Base-by-base conservation (phyloP, 2,113 vertebrate genomes). In the Saguinus midas region DNA sequence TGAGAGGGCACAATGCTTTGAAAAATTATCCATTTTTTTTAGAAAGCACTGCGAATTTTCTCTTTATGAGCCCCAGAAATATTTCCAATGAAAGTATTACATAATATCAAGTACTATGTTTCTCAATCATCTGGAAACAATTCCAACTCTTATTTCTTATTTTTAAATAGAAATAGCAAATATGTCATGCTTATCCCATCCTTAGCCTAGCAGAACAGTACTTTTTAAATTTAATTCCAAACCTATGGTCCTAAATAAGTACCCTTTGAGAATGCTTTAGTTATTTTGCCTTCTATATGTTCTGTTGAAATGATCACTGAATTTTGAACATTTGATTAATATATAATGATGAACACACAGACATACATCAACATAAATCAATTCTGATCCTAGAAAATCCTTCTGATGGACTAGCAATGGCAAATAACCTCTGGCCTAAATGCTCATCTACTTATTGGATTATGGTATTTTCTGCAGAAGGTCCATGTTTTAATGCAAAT, bases 151-250 rank as follows among this genome's bases (percentile, higher is more conserved):
- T 75, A 79, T 35, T 91, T 95, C 29, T 80, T 95, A 64, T 64
- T 90, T 97, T 97, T 35, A 91, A 93, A 84, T 72, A 96, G 48
- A 96, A 94, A 81, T 57, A 84, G 80, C 10, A 83, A 94, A 81
- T 86, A 55, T 70, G 48, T 40, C 85, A 55, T 20, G 32, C 21
- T 94, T 90, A 64, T 92, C 48, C 81, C 73, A 92, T 82, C 43
- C 18, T 11, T 79, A 93, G 55, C 43, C 91, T 93, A n/a, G 29
- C 29, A 29, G 23, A 95, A 85, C 45, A 75, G 64, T 80, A 87
- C 37, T 88, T 81, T 50, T 80, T 23, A 85, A 95, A 93, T 78
- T 94, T 92, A 90, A 94, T 94, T 93, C 68, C 66, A 57, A 97
- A 40, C 29, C 32, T 11, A 61, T 58, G n/a, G 25, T 61, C 25